Conservation (phyloP, 92 coral and sea anemone species). For the Metridium senile region DNA sequence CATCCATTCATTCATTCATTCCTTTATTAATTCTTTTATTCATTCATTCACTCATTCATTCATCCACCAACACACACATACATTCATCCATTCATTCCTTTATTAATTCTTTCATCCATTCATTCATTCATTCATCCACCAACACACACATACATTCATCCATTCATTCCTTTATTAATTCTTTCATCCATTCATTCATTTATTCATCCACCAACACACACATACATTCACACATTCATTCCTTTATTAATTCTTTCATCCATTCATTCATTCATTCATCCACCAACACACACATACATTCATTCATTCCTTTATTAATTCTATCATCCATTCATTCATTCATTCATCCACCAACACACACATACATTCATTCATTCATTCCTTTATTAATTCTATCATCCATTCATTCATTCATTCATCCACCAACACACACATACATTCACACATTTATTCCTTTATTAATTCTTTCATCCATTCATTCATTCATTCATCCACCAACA, state of each 20-base stretch:
- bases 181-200: background rate
- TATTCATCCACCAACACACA: background rate
- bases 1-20: background rate
- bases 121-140: background rate
- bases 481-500: background rate
- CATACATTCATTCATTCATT: background rate
- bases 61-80: background rate
- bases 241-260: background rate
- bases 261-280: background rate
- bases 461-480: background rate
- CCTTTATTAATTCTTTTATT: background rate
- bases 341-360: background rate
- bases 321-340: background rate
- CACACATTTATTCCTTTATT: background rate
- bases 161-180: background rate
- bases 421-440: too few relatives aligned
- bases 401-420: background rate
- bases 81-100: background rate
- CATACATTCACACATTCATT: background rate
- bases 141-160: background rate
- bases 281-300: too few relatives aligned
- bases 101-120: background rate
- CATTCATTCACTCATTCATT: background rate
- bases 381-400: background rate
- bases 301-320: too few relatives aligned